phyloP scores from a whole-genome alignment of 2,888 invertebrate species.

The Cotesia congregata region DNA sequence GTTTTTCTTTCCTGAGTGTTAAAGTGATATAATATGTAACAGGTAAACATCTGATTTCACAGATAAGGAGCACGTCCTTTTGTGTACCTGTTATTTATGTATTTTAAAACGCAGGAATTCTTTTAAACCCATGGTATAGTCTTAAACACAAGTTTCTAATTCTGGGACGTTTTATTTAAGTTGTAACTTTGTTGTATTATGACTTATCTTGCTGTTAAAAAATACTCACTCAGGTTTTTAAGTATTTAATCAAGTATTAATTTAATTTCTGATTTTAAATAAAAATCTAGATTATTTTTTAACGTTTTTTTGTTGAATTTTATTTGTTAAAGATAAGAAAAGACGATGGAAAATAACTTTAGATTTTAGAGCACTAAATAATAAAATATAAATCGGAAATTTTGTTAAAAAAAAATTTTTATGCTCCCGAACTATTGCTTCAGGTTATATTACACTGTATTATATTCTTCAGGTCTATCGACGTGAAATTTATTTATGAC shows the following conservation, averaged over 20 bases:
- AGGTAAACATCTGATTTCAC: background rate
- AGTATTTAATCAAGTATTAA: conserved; percentile 1
- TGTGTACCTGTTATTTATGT: too few species aligned
- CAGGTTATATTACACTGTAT: background rate
- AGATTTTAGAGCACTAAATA: background rate
- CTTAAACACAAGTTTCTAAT: too few species aligned
- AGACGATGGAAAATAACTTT: background rate
- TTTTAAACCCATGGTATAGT: too few species aligned
- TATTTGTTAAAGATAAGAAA: background rate
- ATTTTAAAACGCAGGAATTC: too few species aligned
- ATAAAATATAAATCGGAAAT: background rate
- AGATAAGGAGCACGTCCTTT: background rate
- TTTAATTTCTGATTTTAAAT: background rate
- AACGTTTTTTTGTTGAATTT: background rate
- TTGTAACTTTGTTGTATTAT: too few species aligned
- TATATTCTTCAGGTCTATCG: background rate
- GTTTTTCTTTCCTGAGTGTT: conserved; percentile 1
- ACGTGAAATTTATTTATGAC: background rate
- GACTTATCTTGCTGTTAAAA: too few species aligned
- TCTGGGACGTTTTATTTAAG: too few species aligned
- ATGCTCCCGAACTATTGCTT: background rate
- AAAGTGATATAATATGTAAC: background rate
- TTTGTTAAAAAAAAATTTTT: background rate
- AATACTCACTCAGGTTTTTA: background rate
- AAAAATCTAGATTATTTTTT: background rate